phyloP scores from a whole-genome alignment of 2,113 vertebrate genomes.

The Notarius lentiginosus region DNA sequence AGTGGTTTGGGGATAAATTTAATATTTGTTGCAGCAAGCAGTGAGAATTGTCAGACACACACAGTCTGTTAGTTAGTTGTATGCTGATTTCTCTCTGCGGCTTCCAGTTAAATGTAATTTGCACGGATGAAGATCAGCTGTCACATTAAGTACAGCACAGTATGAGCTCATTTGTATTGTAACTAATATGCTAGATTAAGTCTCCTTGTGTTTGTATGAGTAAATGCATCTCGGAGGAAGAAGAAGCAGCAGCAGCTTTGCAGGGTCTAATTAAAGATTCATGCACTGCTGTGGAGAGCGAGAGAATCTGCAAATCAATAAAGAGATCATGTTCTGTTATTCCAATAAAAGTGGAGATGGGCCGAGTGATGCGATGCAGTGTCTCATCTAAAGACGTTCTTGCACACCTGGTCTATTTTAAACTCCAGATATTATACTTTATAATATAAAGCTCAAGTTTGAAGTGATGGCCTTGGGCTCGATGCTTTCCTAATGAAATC shows the following conservation, averaged over 20 bases:
- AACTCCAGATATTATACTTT: not conserved
- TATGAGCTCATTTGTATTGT: not conserved
- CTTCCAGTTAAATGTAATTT: not conserved
- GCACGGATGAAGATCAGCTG: not conserved
- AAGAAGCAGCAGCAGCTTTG: constrained; percentile 33
- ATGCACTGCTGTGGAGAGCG: constrained; percentile 49
- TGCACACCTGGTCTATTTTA: not conserved
- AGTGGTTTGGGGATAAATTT: not conserved
- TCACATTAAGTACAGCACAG: not conserved
- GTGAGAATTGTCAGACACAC: not conserved
- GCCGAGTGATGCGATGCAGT: not conserved
- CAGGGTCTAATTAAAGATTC: constrained; percentile 62
- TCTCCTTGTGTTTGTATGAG: not conserved
- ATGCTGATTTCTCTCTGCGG: not conserved
- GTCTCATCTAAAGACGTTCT: not conserved
- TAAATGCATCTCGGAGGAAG: not conserved
- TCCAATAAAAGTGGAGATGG: constrained; percentile 31
- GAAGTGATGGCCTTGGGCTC: not conserved
- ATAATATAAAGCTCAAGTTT: not conserved
- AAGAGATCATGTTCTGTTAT: constrained; percentile 33
- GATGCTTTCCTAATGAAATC: constrained; percentile 17
- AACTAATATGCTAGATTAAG: not conserved
- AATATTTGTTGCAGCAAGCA: not conserved
- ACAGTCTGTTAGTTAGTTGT: no score
- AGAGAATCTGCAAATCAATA: constrained; percentile 52